A percentile compares a stretch with the other conserved stretches of the same genome.
Evolutionary conservation across 2,797 vertebrate genomes (phyloP).

Genomic region (Malacoctenus gilli): DNA sequence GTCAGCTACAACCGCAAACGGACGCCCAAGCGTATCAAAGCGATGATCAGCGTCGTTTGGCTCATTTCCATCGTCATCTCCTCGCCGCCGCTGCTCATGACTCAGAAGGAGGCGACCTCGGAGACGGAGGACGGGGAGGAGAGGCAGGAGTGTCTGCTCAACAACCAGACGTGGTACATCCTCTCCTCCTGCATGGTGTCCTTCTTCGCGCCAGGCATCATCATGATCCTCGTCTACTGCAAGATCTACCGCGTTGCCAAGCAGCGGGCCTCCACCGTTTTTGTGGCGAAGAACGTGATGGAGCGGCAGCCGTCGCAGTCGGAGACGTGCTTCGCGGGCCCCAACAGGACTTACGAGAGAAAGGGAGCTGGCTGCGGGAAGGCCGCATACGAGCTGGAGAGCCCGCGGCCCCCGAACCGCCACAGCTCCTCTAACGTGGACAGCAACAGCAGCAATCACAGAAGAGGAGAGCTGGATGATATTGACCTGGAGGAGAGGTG

Average conservation of each 20-base stretch:
- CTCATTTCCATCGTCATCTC: conserved; percentile 84
- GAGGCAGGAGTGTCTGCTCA: conserved; percentile 81
- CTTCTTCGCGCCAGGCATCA: conserved; percentile 86
- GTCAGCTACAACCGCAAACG: conserved; percentile 87
- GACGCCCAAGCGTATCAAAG: conserved; percentile 83
- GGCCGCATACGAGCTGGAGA: conserved; percentile 59
- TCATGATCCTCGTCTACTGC: conserved; percentile 89
- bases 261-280: conserved; percentile 78
- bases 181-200: conserved; percentile 87
- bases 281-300: conserved; percentile 73
- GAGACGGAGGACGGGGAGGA: not conserved
- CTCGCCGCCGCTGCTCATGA: conserved; percentile 84
- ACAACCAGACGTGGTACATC: conserved; percentile 90
- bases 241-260: conserved; percentile 87
- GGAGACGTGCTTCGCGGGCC: conserved; percentile 71
- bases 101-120: conserved; percentile 42
- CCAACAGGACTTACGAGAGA: conserved; percentile 28
- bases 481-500: conserved; percentile 79
- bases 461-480: conserved; percentile 77
- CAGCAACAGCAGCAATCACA: conserved; percentile 50
- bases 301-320: conserved; percentile 74
- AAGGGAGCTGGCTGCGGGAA: conserved; percentile 7
- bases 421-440: conserved; percentile 47
- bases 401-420: conserved; percentile 35
- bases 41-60: conserved; percentile 86